Evolutionary conservation across 1,140 invertebrate species (phyloP).

Genomic region (Thalassaphorura encarpata): DNA sequence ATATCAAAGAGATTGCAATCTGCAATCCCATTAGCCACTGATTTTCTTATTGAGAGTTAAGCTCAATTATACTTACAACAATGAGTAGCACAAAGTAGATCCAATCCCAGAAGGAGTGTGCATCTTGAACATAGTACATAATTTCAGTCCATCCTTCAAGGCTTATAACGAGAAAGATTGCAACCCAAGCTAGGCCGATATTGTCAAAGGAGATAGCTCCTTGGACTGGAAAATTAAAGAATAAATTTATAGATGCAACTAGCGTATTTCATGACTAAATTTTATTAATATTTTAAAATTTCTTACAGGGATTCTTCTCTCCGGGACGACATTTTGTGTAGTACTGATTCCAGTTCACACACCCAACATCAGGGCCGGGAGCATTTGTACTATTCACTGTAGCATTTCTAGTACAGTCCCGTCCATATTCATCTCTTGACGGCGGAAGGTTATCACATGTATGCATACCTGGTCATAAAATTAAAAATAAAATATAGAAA

Average conservation of each 20-base stretch:
- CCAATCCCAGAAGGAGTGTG: constrained; percentile 99
- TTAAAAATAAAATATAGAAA: too few species aligned
- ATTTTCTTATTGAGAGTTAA: too few species aligned
- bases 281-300: constrained; percentile 53
- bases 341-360: constrained; percentile 97
- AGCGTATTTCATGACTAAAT: too few species aligned
- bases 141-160: constrained; percentile 83
- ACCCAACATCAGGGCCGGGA: constrained; percentile 28
- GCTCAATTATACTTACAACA: too few species aligned
- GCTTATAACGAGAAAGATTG: constrained; percentile 89
- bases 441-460: constrained; percentile 76
- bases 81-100: constrained; percentile 99
- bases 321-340: constrained; percentile 88
- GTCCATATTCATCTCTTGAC: constrained; percentile 58
- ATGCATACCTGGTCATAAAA: not conserved
- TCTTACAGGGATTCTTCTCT: constrained; percentile 93
- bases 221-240: not conserved
- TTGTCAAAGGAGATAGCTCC: constrained; percentile 98
- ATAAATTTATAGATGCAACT: too few species aligned
- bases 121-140: constrained; percentile 99
- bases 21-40: too few species aligned
- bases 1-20: too few species aligned
- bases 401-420: constrained; percentile 45
- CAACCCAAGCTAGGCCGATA: constrained; percentile 75
- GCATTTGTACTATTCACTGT: constrained; percentile 27